Conservation (phyloP, 2,113 vertebrate genomes). For the Hipposideros armiger region DNA sequence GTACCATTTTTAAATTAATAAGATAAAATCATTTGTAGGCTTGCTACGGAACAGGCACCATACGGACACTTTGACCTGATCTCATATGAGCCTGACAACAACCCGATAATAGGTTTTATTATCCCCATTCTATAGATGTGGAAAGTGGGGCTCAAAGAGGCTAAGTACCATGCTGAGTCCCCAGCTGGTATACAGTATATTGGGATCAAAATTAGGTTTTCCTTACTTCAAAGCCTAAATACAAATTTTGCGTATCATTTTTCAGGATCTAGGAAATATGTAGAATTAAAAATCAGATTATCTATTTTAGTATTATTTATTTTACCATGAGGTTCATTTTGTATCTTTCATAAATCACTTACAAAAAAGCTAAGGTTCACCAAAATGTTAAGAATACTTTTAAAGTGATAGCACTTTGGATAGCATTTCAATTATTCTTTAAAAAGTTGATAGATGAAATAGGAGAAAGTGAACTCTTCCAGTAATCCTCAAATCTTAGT, state of each 20-base stretch:
- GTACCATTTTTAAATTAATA: constrained; percentile 17
- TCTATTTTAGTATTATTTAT: neutral
- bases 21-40: neutral
- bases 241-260: neutral
- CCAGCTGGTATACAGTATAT: neutral
- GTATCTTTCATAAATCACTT: neutral
- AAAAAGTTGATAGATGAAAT: neutral
- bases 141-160: no score
- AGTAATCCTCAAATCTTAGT: neutral
- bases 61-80: neutral
- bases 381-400: neutral
- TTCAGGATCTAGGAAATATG: neutral
- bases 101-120: neutral
- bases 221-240: neutral
- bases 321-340: neutral
- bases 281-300: neutral
- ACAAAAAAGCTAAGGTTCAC: neutral
- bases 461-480: neutral
- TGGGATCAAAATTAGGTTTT: neutral
- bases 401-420: neutral
- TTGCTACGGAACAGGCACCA: neutral
- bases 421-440: neutral
- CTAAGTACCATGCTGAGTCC: neutral
- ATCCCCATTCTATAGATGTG: neutral
- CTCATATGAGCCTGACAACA: neutral